Evolutionary conservation across 2,113 vertebrate species (phyloP), one percentile per base, ranked within the genome.

Genomic region (Tragelaphus strepsiceros): DNA sequence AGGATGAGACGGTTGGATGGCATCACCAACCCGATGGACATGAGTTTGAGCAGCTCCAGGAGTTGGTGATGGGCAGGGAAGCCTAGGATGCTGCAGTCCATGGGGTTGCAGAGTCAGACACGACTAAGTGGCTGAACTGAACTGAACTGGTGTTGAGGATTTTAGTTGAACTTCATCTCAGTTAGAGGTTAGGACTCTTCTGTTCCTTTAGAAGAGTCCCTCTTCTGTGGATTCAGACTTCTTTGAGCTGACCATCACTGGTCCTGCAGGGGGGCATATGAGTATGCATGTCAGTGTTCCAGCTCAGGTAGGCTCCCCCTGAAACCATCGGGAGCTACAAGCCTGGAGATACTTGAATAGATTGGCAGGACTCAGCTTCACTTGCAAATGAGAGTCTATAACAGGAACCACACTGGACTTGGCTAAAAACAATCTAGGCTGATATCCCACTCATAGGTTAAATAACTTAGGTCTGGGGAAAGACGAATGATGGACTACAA

Each of bases 11-110:
- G 64, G n/a, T 35, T 71, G 19, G n/a, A 71, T 71, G 9, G n/a
- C 5, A 35, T 71, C 19, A 35, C n/a, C 2, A 0, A 71, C 64
- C 21, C 2, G 0, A 22, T 71, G n/a, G 64, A 35, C 64, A 71
- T 71, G 64, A 21, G 9, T 35, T 35, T 71, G 64, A 71, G 17
- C 16, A 11, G 9, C 17, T 71, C 17, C 1, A 4, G n/a, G n/a
- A 35, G 17, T n/a, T 67, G n/a, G 16, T 67, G n/a, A 71, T 35
- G n/a, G 3, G 21, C n/a, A 6, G n/a, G 17, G 64, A 71, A 71
- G n/a, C 17, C 17, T 71, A 16, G 16, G 4, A 0, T 67, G 64
- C 64, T 35, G 64, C 64, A 21, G n/a, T 35, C 4, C n/a, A 11
- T 71, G 64, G 64, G n/a, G 64, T 35, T 71, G n/a, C 64, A 71